These are phyloP conservation scores for Anthoscopus minutus DNA, from an alignment of 2,113 vertebrate species.

Conservation along the genomic window DNA sequence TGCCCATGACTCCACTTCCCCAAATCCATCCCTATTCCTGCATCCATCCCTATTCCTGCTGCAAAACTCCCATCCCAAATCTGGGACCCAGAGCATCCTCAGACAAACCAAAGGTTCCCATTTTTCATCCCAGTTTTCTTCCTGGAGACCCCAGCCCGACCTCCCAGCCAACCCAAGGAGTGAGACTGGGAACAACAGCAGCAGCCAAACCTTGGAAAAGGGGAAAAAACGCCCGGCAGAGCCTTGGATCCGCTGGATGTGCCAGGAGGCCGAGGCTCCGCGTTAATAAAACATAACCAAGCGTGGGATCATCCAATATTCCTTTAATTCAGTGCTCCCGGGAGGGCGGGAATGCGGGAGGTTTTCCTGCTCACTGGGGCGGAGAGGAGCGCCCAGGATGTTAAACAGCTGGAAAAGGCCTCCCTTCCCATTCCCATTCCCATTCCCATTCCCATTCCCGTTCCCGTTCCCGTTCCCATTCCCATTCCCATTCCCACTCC, in stretches of 20 bases:
- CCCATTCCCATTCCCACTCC: neutral
- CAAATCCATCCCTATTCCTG: neutral
- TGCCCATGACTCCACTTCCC: accelerated
- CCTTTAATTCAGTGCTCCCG: slow-evolving; percentile 69
- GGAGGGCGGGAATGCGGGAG: neutral
- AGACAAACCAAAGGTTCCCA: neutral
- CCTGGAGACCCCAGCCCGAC: neutral
- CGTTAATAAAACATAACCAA: slow-evolving; percentile 74
- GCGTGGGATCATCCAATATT: slow-evolving; percentile 69
- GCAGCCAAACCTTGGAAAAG: neutral
- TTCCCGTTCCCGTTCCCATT: neutral
- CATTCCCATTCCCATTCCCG: no score
- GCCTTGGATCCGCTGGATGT: neutral
- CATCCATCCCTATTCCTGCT: accelerated
- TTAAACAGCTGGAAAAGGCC: neutral
- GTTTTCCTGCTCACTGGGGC: neutral
- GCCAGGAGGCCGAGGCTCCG: neutral
- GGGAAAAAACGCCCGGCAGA: accelerated
- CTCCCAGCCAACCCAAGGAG: neutral
- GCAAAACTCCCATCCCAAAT: no score
- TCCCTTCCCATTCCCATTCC: neutral
- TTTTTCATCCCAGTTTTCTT: neutral
- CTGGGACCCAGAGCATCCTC: accelerated
- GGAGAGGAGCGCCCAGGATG: neutral
- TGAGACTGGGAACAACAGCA: accelerated